These are phyloP conservation scores for Machimus atricapillus DNA, from an alignment of 2,888 invertebrate species.

Conservation along the genomic window DNA sequence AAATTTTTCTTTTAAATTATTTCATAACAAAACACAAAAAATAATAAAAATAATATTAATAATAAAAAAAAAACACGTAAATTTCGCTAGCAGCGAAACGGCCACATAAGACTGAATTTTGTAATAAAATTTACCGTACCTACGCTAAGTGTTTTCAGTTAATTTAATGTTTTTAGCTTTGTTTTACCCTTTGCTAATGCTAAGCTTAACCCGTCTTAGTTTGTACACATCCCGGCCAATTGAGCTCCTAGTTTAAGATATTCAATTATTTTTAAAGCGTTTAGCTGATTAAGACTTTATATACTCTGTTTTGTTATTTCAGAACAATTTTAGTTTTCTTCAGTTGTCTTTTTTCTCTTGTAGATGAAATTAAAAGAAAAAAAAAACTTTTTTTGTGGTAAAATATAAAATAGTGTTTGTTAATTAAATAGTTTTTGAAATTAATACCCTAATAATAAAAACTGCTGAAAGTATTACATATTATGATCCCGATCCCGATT, in stretches of 20 bases:
- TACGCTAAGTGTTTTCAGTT: constrained; percentile 7
- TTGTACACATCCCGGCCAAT: neutral
- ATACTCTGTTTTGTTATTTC: constrained; percentile 5
- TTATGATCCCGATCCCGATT: no score
- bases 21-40: neutral
- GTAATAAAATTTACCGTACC: constrained; percentile 17
- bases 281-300: neutral
- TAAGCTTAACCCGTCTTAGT: neutral
- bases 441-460: neutral
- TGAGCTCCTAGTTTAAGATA: neutral
- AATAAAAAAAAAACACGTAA: neutral
- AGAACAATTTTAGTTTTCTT: neutral
- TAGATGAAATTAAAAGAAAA: neutral
- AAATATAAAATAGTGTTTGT: constrained; percentile 12
- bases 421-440: neutral
- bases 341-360: neutral
- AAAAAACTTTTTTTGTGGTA: neutral
- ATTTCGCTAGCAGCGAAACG: neutral
- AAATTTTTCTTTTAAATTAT: neutral
- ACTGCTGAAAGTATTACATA: no score
- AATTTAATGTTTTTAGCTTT: neutral
- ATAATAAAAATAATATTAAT: neutral
- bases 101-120: constrained; percentile 35
- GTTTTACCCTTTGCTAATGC: neutral
- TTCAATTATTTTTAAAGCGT: neutral